These are phyloP conservation scores for Sipha flava DNA, from an alignment of 1,140 invertebrate genomes.

Conservation along the genomic window DNA sequence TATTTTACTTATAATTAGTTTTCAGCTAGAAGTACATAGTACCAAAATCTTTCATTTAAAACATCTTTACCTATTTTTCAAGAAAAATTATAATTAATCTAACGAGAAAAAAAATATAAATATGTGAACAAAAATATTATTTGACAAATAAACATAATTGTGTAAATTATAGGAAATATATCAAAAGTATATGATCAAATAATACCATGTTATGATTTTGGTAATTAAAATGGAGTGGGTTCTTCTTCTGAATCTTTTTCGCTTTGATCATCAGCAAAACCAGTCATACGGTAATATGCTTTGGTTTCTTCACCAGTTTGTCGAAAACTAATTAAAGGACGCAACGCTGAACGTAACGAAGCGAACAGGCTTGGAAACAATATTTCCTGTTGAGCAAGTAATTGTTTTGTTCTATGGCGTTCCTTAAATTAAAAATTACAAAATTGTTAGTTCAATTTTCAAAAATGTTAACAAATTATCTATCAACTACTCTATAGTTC, in stretches of 20 bases:
- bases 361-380: conserved; percentile 61
- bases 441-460: not conserved
- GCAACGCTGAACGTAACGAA: conserved; percentile 58
- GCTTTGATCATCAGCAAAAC: not conserved
- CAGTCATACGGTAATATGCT: conserved; percentile 17
- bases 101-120: not conserved
- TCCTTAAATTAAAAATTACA: conserved; percentile 48
- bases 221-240: not conserved
- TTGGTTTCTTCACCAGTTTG: conserved; percentile 47
- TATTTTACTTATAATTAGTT: not conserved
- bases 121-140: not conserved
- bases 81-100: not conserved
- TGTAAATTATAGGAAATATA: not conserved
- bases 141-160: not conserved
- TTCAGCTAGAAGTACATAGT: not conserved
- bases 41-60: not conserved
- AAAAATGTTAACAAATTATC: too few species aligned
- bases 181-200: not conserved
- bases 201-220: not conserved
- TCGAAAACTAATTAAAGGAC: conserved; percentile 59
- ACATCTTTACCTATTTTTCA: not conserved
- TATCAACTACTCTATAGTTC: too few species aligned
- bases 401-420: conserved; percentile 58
- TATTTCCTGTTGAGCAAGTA: conserved; percentile 66
- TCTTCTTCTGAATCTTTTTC: conserved; percentile 24